Conservation (phyloP, 2,888 invertebrate species). For the Ormyrus pomaceus region DNA sequence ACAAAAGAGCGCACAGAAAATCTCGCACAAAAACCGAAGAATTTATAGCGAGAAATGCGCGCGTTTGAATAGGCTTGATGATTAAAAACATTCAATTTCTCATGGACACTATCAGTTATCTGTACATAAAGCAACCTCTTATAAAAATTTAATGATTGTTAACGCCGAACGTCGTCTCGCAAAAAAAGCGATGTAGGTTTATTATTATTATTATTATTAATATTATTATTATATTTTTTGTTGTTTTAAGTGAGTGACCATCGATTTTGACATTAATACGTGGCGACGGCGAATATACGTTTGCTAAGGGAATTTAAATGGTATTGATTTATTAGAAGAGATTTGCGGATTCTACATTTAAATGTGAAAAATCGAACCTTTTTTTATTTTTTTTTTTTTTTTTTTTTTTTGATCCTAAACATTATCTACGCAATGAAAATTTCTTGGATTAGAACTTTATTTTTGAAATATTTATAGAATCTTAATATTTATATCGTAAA, state of each 20-base stretch:
- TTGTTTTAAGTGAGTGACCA: constrained; percentile 60
- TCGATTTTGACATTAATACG: constrained; percentile 51
- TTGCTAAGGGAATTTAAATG: constrained; percentile 38
- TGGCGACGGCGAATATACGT: constrained; percentile 24
- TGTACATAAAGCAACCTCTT: constrained; percentile 50
- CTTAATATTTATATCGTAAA: too few species aligned
- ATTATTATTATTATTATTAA: constrained; percentile 54
- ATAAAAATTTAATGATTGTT: constrained; percentile 55
- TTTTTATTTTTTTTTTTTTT: too few species aligned
- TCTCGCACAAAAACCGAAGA: constrained; percentile 33
- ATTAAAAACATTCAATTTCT: constrained; percentile 38
- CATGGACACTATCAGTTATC: constrained; percentile 29
- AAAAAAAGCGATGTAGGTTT: constrained; percentile 55
- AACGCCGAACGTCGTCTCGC: constrained; percentile 45
- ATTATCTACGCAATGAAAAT: too few species aligned
- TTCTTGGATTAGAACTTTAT: too few species aligned
- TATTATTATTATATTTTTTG: constrained; percentile 51
- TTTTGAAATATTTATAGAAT: too few species aligned
- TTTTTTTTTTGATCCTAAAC: neutral
- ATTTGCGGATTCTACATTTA: constrained; percentile 36
- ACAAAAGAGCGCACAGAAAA: constrained; percentile 46
- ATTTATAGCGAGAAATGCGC: constrained; percentile 6
- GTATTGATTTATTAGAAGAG: constrained; percentile 34
- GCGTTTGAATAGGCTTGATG: constrained; percentile 22
- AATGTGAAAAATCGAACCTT: constrained; percentile 46